Percentiles rank a stretch among this genome's conserved stretches.
phyloP scores from a whole-genome alignment of 2,888 invertebrate species.

The Nephrotoma flavescens region DNA sequence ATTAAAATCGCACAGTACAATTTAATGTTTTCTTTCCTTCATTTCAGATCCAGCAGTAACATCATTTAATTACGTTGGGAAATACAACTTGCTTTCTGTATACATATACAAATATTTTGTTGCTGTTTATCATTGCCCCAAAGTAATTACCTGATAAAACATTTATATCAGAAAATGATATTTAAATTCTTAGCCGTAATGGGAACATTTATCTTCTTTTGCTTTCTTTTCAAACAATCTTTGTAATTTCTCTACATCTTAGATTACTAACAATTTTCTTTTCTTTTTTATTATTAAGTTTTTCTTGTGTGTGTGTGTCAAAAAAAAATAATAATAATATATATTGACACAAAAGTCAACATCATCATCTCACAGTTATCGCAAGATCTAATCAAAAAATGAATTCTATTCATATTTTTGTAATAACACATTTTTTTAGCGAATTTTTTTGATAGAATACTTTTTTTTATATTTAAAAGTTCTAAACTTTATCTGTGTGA shows the following conservation, averaged over 20 bases:
- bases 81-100: not conserved
- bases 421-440: not conserved
- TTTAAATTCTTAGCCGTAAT: not conserved
- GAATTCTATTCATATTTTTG: not conserved
- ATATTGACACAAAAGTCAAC: not conserved
- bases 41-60: not conserved
- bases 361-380: not conserved
- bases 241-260: not conserved
- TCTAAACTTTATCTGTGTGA: not conserved
- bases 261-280: not conserved
- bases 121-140: not conserved
- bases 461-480: not conserved
- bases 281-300: not conserved
- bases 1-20: no score
- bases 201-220: not conserved
- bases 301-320: not conserved
- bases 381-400: not conserved
- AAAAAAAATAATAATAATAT: not conserved
- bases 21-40: not conserved
- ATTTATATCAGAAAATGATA: not conserved
- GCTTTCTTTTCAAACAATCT: not conserved
- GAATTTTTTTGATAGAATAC: not conserved
- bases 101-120: not conserved
- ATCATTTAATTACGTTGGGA: not conserved
- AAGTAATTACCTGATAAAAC: not conserved